Conservation (phyloP, 1,140 invertebrate genomes). For the Zaprionus tsacasi region DNA sequence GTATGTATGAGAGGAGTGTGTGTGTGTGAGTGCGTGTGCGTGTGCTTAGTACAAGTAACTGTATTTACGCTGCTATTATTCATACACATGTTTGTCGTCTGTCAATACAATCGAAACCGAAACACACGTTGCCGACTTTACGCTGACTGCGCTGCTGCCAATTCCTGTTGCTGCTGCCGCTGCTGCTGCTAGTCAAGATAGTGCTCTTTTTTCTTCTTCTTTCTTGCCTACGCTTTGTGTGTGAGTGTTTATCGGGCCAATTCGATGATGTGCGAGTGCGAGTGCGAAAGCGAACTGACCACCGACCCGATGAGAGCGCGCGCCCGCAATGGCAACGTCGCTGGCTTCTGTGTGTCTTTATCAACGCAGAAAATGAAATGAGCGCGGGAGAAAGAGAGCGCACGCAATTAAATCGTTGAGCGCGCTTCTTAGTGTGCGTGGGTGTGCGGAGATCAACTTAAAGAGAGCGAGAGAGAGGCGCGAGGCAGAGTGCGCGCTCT, state of each 20-base stretch:
- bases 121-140: constrained; percentile 42
- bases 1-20: not conserved
- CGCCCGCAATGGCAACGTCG: constrained; percentile 24
- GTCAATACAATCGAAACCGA: constrained; percentile 44
- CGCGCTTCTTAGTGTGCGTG: constrained; percentile 25
- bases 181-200: constrained; percentile 6
- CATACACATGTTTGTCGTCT: constrained; percentile 10
- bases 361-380: constrained; percentile 29
- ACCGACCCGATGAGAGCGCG: constrained; percentile 49
- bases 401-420: constrained; percentile 1
- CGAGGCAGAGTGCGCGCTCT: constrained; percentile 12
- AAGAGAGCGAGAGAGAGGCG: constrained; percentile 17
- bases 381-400: constrained; percentile 23
- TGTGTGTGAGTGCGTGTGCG: not conserved
- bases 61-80: constrained; percentile 28
- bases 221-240: constrained; percentile 5
- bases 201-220: constrained; percentile 4
- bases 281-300: constrained; percentile 51
- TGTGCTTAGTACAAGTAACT: constrained; percentile 23
- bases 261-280: constrained; percentile 11
- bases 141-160: constrained; percentile 5
- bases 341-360: constrained; percentile 16
- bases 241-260: constrained; percentile 50
- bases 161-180: constrained; percentile 15
- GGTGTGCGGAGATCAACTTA: constrained; percentile 21